A percentile compares a stretch with the other conserved stretches of the same genome.
phyloP scores from a whole-genome alignment of 2,888 invertebrate genomes.

The Agrochola macilenta region DNA sequence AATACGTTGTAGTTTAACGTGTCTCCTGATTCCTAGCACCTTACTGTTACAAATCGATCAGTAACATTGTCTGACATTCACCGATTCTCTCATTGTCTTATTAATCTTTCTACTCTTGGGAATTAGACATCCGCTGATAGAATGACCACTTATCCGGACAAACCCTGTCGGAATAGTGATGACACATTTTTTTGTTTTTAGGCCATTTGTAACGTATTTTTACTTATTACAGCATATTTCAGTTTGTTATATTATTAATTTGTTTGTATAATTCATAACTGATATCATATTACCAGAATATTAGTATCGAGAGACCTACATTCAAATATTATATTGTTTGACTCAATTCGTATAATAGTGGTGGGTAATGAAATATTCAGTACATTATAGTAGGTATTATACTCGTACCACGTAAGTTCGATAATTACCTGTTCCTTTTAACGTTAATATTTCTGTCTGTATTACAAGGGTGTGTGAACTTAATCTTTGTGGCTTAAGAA shows the following conservation, averaged over 20 bases:
- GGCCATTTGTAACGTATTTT: background rate
- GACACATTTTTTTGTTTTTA: background rate
- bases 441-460: constrained; percentile 15
- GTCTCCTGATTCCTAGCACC: background rate
- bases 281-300: background rate
- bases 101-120: too few relatives aligned
- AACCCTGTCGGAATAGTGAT: background rate
- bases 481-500: constrained; percentile 8
- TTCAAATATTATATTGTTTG: background rate
- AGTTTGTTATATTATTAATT: too few relatives aligned
- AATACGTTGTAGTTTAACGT: background rate
- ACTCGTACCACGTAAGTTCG: background rate
- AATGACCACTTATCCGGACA: too few relatives aligned
- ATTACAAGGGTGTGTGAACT: background rate
- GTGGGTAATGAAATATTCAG: constrained; percentile 35
- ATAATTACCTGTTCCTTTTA: constrained; percentile 21
- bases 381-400: constrained; percentile 3
- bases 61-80: background rate
- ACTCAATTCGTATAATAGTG: constrained; percentile 2
- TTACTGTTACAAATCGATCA: background rate
- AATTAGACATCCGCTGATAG: background rate
- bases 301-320: background rate
- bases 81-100: background rate
- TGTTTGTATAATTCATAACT: background rate
- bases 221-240: background rate